A percentile compares a stretch with the other conserved stretches of the same genome.
Evolutionary conservation across 1,140 invertebrate genomes (phyloP).

Genomic region (Apocrypta bakeri): DNA sequence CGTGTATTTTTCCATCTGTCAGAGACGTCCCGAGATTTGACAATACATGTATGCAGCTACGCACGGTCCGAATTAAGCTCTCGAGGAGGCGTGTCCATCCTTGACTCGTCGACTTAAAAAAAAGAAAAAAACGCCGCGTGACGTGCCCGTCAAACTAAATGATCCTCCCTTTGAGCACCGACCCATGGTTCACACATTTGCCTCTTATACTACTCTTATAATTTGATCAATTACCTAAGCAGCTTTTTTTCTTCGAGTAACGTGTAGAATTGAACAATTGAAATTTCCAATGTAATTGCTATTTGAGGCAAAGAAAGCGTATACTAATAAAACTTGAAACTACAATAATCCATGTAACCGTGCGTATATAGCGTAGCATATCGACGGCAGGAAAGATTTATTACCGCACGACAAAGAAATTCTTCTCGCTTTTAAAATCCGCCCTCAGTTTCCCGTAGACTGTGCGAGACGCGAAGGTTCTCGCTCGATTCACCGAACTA

Average conservation of each 20-base stretch:
- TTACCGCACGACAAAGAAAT: conserved; percentile 4
- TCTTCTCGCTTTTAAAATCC: not conserved
- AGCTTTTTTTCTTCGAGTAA: no score
- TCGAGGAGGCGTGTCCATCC: not conserved
- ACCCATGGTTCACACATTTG: not conserved
- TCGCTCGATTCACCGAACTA: conserved; percentile 64
- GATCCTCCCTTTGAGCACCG: conserved; percentile 43
- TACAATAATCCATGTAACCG: no score
- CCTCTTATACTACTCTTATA: no score
- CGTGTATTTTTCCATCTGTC: not conserved
- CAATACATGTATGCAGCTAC: not conserved
- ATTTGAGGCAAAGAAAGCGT: no score
- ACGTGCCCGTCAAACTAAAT: conserved; percentile 25
- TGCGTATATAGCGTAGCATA: no score
- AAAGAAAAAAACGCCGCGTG: not conserved
- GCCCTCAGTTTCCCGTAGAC: no score
- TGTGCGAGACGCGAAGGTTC: no score
- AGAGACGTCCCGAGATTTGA: not conserved
- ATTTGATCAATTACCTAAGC: no score
- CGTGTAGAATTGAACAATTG: no score
- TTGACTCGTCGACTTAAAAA: not conserved
- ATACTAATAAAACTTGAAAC: no score
- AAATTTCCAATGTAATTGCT: no score
- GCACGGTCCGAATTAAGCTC: conserved; percentile 4
- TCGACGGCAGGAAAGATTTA: not conserved